phyloP scores from a whole-genome alignment of 2,113 vertebrate genomes.

The Notechis scutatus region DNA sequence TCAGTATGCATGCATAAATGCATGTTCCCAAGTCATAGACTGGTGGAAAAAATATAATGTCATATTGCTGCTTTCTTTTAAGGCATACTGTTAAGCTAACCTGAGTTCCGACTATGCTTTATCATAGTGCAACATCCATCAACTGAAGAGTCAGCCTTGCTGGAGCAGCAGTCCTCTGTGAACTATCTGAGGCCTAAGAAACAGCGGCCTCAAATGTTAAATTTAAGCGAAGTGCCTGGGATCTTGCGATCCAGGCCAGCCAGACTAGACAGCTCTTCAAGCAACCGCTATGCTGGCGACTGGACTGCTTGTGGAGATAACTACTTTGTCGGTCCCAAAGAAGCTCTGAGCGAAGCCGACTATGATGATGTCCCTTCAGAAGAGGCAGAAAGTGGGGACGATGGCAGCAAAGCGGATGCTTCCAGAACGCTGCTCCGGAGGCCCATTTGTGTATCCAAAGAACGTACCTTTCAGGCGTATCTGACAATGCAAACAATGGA shows the following conservation, averaged over 20 bases:
- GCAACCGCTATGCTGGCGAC: constrained; percentile 97
- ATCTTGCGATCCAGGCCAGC: constrained; percentile 82
- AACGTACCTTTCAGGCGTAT: constrained; percentile 80
- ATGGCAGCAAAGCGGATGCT: constrained; percentile 56
- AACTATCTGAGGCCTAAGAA: constrained; percentile 82
- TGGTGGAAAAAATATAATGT: not conserved
- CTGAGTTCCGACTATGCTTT: constrained; percentile 42
- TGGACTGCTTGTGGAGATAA: constrained; percentile 90
- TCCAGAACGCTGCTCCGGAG: constrained; percentile 39
- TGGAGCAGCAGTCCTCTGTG: constrained; percentile 55
- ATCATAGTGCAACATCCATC: constrained; percentile 74
- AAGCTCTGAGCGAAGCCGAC: constrained; percentile 76
- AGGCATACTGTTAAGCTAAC: constrained; percentile 8
- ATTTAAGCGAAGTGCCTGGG: constrained; percentile 78
- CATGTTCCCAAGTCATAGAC: constrained; percentile 50
- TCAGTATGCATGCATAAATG: constrained; percentile 53
- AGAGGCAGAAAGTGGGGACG: constrained; percentile 67
- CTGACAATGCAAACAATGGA: constrained; percentile 86
- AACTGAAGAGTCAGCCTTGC: constrained; percentile 63
- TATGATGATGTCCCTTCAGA: constrained; percentile 86
- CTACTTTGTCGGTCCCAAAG: constrained; percentile 73
- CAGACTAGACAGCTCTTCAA: constrained; percentile 87
- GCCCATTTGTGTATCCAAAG: constrained; percentile 58
- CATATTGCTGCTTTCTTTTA: not conserved
- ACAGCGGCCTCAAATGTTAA: constrained; percentile 87